Evolutionary conservation across 1,140 invertebrate species (phyloP).

Genomic region (Zaprionus davidi): DNA sequence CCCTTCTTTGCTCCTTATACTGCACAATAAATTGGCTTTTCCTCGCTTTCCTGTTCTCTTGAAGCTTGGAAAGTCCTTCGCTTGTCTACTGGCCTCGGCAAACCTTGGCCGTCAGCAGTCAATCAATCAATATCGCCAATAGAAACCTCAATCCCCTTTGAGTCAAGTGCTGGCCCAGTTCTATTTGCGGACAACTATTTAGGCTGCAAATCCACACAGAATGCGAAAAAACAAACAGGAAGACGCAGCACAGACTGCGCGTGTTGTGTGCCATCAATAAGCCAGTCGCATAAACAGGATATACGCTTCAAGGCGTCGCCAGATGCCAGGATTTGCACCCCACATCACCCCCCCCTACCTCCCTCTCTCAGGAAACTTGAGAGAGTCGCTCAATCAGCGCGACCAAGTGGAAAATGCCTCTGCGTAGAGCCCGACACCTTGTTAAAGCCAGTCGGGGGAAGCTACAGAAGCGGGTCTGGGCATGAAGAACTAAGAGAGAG

Average conservation of each 20-base stretch:
- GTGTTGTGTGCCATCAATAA: conserved; percentile 69
- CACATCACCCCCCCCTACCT: neutral
- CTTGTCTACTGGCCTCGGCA: neutral
- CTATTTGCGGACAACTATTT: conserved; percentile 61
- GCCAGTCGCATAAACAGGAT: conserved; percentile 78
- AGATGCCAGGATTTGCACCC: conserved; percentile 53
- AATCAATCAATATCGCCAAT: conserved; percentile 69
- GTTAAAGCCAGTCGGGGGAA: conserved; percentile 51
- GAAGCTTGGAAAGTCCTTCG: neutral
- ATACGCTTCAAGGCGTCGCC: conserved; percentile 61
- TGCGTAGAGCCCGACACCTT: conserved; percentile 71
- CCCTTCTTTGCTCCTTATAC: neutral
- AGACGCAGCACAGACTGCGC: conserved; percentile 14
- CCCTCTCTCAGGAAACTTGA: neutral
- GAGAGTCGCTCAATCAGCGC: conserved; percentile 69
- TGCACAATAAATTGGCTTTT: neutral
- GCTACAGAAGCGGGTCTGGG: conserved; percentile 10
- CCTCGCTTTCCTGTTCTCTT: neutral
- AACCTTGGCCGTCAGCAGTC: conserved; percentile 29
- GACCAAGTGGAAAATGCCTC: conserved; percentile 78
- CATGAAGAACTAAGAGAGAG: neutral
- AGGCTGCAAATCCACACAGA: conserved; percentile 70
- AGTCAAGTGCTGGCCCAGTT: conserved; percentile 67
- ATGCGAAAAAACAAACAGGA: conserved; percentile 30
- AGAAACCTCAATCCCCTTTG: conserved; percentile 33